Conservation (phyloP, 2,797 vertebrate genomes). For the Vipera ursinii region DNA sequence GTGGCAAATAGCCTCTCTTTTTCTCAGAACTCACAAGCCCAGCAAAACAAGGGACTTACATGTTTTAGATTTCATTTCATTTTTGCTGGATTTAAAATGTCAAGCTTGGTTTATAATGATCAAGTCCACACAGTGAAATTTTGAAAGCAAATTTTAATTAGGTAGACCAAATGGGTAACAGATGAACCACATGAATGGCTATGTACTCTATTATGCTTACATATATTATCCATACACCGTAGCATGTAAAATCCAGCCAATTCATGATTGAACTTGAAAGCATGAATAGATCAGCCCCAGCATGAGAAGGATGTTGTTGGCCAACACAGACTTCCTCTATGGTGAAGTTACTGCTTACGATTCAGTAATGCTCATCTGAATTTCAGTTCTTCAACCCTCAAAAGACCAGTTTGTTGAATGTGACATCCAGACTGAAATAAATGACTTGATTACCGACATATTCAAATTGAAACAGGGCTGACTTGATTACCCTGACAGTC, state of each 20-base stretch:
- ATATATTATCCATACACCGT: conserved; percentile 19
- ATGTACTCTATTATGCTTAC: not conserved
- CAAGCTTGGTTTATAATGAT: conserved; percentile 33
- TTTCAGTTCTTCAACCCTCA: conserved; percentile 52
- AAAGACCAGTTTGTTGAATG: conserved; percentile 57
- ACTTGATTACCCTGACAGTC: conserved; percentile 62
- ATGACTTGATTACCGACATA: conserved; percentile 68
- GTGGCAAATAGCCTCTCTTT: conserved; percentile 16
- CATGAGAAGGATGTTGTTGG: conserved; percentile 58
- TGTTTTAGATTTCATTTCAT: conserved; percentile 43
- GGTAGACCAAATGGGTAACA: conserved; percentile 28
- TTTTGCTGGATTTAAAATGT: conserved; percentile 35
- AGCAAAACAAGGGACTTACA: conserved; percentile 32
- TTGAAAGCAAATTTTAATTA: conserved; percentile 42
- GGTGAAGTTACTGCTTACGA: conserved; percentile 52
- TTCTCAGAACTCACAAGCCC: conserved; percentile 26
- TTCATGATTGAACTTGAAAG: conserved; percentile 46
- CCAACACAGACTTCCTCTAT: conserved; percentile 48
- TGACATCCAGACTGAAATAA: conserved; percentile 66
- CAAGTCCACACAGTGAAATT: conserved; percentile 6
- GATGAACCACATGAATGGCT: conserved; percentile 23
- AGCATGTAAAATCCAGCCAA: conserved; percentile 44
- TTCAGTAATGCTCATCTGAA: conserved; percentile 43
- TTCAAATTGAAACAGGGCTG: conserved; percentile 62
- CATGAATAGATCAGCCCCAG: conserved; percentile 29